Conservation (phyloP, 2,113 vertebrate species). For the Leptobrachium leishanense region DNA sequence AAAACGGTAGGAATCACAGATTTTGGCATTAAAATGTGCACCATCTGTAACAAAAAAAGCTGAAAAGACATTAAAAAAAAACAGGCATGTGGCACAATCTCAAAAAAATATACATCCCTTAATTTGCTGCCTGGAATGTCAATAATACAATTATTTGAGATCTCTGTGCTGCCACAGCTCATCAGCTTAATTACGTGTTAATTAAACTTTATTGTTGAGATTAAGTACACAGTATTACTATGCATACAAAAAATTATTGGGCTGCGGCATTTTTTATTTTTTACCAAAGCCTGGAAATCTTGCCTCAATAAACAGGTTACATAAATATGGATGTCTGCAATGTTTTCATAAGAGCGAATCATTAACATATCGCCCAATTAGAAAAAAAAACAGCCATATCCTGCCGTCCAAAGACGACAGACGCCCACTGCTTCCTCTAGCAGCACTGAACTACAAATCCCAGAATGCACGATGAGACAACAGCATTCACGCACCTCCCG, state of each 20-base stretch:
- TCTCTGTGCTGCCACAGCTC: constrained; percentile 13
- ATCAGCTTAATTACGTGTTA: constrained; percentile 17
- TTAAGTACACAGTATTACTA: constrained; percentile 33
- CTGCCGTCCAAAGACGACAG: neutral
- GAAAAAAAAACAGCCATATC: neutral
- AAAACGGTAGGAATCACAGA: neutral
- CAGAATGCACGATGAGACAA: neutral
- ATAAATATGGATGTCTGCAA: constrained; percentile 31
- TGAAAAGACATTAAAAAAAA: constrained; percentile 1
- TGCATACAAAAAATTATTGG: constrained; percentile 4
- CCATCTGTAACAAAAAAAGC: constrained; percentile 3
- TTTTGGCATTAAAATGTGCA: neutral
- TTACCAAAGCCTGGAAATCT: neutral
- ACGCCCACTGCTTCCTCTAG: neutral
- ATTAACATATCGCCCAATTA: neutral
- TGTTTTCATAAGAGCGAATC: neutral
- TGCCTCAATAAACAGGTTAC: constrained; percentile 1
- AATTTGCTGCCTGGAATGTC: constrained; percentile 17
- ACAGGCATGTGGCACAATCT: neutral
- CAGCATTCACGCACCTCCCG: too few relatives aligned
- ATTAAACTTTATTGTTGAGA: constrained; percentile 45
- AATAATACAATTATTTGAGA: constrained; percentile 31
- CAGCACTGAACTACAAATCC: neutral
- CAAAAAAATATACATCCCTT: constrained; percentile 1
- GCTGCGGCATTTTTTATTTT: neutral